Base-by-base conservation (phyloP, 2,888 invertebrate species). In the Xestia c-nigrum region DNA sequence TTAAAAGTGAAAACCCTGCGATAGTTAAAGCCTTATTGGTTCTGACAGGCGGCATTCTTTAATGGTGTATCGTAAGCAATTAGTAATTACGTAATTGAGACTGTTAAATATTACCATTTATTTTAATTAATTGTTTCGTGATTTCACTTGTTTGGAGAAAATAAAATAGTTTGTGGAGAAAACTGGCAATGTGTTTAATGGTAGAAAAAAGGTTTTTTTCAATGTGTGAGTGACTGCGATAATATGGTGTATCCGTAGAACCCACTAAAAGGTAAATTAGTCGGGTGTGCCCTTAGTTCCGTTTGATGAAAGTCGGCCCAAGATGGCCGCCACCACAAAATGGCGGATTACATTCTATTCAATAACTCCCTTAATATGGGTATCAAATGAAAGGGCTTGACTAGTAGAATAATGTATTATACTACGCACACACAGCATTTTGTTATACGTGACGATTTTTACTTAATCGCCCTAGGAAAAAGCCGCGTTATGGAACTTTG, bases 21-120 rank as follows among this genome's bases (percentile, higher is more conserved):
- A 68, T 50, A 61, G 12, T 66, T 61, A 19, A 57, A 57, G n/a
- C n/a, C 50, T 78, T 70, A 78, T 67, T 63, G 65, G 24, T 67
- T 66, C 31, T 46, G 46, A 46, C 50, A 47, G 64, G 59, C 68
- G 79, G 74, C 71, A 71, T 74, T 82, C 79, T 72, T 74, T 83
- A 73, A 78, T 43, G 66, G 24, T 47, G 5, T 64, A 74, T 78
- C 57, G 63, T 63, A 12, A 71, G 59, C 52, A 50, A 65, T 72
- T 74, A 71, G 67, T 38, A 55, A 59, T 79, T 71, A 38, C 63
- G 46, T 64, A 83, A 63, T 31, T 70, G 52, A 50, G n/a, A 68
- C 24, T 38, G 55, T 81, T 72, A 52, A 63, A 67, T 61, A 55
- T 52, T 83, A 52, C 61, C 50, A 55, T 71, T 78, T 31, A 73